phyloP scores from a whole-genome alignment of 2,113 vertebrate genomes.

The Peromyscus leucopus region DNA sequence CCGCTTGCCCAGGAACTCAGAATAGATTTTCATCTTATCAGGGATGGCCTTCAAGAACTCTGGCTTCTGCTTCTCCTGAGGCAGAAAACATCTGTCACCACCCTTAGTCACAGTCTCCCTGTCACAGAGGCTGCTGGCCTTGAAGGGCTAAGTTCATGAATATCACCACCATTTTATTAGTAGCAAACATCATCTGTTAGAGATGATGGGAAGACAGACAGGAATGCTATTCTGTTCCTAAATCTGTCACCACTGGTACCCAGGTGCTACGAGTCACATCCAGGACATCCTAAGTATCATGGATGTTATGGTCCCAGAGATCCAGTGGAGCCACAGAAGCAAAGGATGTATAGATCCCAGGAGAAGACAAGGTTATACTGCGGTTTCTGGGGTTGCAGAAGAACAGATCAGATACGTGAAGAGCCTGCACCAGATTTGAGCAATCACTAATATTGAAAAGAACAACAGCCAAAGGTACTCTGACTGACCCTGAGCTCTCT shows the following conservation, averaged over 20 bases:
- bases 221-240: background rate
- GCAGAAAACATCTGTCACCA: background rate
- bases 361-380: background rate
- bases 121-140: background rate
- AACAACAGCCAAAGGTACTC: background rate
- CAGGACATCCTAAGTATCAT: background rate
- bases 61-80: conserved; percentile 90
- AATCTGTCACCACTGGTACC: background rate
- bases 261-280: background rate
- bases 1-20: conserved; percentile 89
- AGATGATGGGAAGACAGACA: background rate
- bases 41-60: conserved; percentile 89
- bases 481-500: background rate
- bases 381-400: too few species aligned
- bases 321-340: background rate
- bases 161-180: background rate
- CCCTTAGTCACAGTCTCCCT: background rate
- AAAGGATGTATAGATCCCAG: background rate
- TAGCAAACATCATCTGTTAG: background rate
- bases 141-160: background rate
- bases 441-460: background rate
- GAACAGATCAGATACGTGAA: background rate
- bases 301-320: background rate
- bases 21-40: conserved; percentile 88
- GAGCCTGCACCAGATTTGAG: background rate